These are phyloP conservation scores for Vanessa atalanta DNA, from an alignment of 1,140 invertebrate genomes.

Conservation along the genomic window DNA sequence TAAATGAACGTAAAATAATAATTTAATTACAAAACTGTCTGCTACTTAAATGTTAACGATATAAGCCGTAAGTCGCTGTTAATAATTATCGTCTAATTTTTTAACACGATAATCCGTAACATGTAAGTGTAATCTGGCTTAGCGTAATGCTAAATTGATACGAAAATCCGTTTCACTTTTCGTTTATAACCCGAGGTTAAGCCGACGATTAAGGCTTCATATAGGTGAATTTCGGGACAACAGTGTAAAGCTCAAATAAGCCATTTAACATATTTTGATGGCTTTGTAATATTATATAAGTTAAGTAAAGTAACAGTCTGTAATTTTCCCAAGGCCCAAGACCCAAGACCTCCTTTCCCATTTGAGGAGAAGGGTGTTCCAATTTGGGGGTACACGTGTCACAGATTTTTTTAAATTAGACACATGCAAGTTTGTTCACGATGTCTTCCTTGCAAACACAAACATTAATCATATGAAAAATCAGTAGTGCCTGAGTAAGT, in stretches of 20 bases:
- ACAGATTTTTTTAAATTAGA: no score
- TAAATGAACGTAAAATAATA: no score
- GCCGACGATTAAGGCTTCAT: slow-evolving; percentile 1
- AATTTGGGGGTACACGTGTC: no score
- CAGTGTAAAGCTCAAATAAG: not conserved
- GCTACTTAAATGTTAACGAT: not conserved
- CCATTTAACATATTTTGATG: slow-evolving; percentile 1
- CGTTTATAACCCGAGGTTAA: slow-evolving; percentile 11
- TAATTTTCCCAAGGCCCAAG: no score
- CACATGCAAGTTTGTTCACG: no score
- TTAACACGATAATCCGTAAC: not conserved
- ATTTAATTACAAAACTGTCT: no score
- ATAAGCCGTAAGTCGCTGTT: not conserved
- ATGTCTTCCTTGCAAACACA: no score
- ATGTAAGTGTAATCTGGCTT: slow-evolving; percentile 13
- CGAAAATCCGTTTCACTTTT: slow-evolving; percentile 11
- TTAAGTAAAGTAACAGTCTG: no score
- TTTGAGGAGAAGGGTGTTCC: no score
- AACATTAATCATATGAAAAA: no score
- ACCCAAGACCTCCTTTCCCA: no score
- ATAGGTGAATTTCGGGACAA: not conserved
- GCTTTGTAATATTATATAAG: not conserved
- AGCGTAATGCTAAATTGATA: slow-evolving; percentile 11
- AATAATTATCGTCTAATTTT: slow-evolving; percentile 7
- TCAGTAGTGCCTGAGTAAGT: no score